Evolutionary conservation across 2,113 vertebrate genomes (phyloP), one percentile per base, ranked within the genome.

Genomic region (Panthera tigris): DNA sequence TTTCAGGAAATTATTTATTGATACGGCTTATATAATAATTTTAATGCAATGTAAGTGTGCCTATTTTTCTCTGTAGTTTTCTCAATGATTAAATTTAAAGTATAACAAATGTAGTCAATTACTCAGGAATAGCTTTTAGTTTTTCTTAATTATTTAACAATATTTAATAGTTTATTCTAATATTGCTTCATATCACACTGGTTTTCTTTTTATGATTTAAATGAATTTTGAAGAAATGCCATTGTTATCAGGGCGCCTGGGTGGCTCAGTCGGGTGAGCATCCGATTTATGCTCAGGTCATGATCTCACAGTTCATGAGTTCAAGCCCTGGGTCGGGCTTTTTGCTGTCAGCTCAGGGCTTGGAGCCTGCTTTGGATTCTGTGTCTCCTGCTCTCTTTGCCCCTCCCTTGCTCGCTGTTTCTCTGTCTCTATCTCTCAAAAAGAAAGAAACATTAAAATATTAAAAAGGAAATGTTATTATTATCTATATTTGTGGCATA

Each of bases 111-210:
- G 4, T 31, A 48, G 36, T 82, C 52, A 45, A n/a, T 85, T 93
- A 71, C 71, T 95, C 23, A 65, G 84, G 19, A 63, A 65, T 21
- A 95, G 10, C 48, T 87, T 74, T 73, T n/a, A 68, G 65, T 79
- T 89, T 89, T 92, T 79, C 66, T 74, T 88, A 78, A 25, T 87
- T 55, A 81, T 82, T 86, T 79, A 84, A 45, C 36, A 89, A 86
- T 8, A 86, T 85, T 85, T 33, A 88, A 85, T 84, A 65, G 19
- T 76, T 85, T 94, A 52, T 76, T 66, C 31, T 85, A 89, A n/a
- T 65, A 76, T 48, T 81, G 16, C 0, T 16, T 88, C 16, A 74
- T 65, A 50, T 82, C 83, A 25, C 0, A 48, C 16, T 88, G 36
- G 12, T 23, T 85, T 96, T 73, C 55, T 52, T 68, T 48, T 66